phyloP scores from a whole-genome alignment of 2,888 invertebrate species.

The Plagodis pulveraria region DNA sequence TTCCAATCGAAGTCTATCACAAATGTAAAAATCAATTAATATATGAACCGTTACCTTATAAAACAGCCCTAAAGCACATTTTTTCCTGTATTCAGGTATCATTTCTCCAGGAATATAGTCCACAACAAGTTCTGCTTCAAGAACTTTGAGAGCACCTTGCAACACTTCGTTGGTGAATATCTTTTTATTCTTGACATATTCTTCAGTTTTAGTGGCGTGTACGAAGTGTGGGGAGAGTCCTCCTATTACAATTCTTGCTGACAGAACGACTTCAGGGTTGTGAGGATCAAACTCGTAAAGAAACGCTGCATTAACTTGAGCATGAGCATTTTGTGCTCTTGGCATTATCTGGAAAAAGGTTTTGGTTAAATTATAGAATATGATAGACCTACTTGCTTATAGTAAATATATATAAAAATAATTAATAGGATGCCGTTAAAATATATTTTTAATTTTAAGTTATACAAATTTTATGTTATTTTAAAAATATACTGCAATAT shows the following conservation, averaged over 20 bases:
- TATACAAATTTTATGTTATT: no score
- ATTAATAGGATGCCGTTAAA: no score
- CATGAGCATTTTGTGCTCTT: conserved; percentile 89
- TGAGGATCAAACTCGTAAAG: conserved; percentile 81
- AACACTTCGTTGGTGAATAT: conserved; percentile 77
- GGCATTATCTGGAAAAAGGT: conserved; percentile 86
- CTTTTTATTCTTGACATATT: conserved; percentile 59
- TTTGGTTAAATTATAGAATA: background rate
- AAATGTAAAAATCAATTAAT: no score
- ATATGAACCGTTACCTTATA: conserved; percentile 82
- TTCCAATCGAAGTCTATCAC: no score
- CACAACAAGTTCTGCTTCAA: conserved; percentile 80
- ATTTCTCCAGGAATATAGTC: conserved; percentile 82
- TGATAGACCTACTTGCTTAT: no score
- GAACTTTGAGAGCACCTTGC: conserved; percentile 77
- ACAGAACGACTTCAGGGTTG: conserved; percentile 51
- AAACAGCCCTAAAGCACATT: conserved; percentile 85
- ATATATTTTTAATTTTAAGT: no score
- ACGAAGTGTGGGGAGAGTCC: conserved; percentile 80
- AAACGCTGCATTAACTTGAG: conserved; percentile 91
- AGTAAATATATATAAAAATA: no score
- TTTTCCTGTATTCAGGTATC: conserved; percentile 84
- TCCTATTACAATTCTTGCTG: conserved; percentile 86
- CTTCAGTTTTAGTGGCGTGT: conserved; percentile 86
- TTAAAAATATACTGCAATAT: no score